These are phyloP conservation scores for Tachycineta bicolor DNA, from an alignment of 2,113 vertebrate species.

Conservation along the genomic window DNA sequence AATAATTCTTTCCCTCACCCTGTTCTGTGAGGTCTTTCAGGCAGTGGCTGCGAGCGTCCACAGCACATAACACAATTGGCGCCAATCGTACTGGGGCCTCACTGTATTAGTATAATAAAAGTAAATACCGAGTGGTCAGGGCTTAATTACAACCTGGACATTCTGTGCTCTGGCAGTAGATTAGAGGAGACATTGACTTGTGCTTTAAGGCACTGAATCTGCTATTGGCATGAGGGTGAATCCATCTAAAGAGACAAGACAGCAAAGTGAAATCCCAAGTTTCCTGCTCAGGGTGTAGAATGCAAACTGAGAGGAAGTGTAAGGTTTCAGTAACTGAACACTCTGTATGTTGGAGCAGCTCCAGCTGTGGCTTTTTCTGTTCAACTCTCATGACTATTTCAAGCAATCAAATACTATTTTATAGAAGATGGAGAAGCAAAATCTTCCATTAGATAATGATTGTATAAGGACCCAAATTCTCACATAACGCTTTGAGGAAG, in stretches of 20 bases:
- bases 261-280: not conserved
- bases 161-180: not conserved
- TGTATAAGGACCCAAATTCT: not conserved
- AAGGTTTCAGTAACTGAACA: not conserved
- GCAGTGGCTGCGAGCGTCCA: not conserved
- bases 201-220: not conserved
- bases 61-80: not conserved
- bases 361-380: not conserved
- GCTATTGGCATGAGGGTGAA: not conserved
- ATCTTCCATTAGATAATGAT: not conserved
- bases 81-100: not conserved
- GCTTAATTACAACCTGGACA: conserved; percentile 23
- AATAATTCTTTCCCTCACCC: not conserved
- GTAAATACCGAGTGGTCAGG: conserved; percentile 12
- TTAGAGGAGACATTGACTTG: not conserved
- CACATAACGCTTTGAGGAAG: not conserved
- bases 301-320: not conserved
- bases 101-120: not conserved
- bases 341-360: not conserved
- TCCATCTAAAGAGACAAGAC: not conserved
- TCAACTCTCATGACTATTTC: not conserved
- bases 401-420: not conserved
- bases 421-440: not conserved
- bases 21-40: not conserved
- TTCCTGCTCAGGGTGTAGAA: not conserved